These are phyloP conservation scores for Galaxias olidus DNA, from an alignment of 2,797 vertebrate genomes.

Conservation along the genomic window DNA sequence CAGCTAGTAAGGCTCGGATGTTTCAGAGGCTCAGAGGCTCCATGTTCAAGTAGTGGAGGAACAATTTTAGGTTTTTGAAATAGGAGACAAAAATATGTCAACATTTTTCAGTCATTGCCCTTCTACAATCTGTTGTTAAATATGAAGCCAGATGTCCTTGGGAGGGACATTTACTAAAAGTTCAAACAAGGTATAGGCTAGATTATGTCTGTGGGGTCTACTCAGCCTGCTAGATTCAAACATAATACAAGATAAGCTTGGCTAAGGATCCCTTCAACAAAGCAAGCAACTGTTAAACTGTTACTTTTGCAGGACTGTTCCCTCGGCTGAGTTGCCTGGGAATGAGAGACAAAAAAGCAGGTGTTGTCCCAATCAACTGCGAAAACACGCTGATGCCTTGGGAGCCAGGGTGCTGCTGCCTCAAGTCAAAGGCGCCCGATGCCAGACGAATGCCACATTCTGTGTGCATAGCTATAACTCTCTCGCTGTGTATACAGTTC, in stretches of 20 bases:
- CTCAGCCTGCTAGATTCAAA: conserved; percentile 23
- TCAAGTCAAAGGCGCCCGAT: conserved; percentile 42
- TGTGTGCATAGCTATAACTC: conserved; percentile 61
- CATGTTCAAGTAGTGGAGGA: too few species aligned
- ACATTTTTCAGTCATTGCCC: too few species aligned
- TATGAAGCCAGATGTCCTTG: too few species aligned
- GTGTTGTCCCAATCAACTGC: conserved; percentile 36
- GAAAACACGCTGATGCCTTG: conserved; percentile 37
- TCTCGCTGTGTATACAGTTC: conserved; percentile 37
- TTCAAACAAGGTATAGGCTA: conserved; percentile 30
- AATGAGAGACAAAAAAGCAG: conserved; percentile 33
- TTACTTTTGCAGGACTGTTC: conserved; percentile 33
- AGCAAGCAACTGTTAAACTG: conserved; percentile 17
- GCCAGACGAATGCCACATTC: conserved; percentile 65
- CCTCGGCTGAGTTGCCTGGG: conserved; percentile 5
- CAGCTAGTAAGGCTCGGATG: too few species aligned
- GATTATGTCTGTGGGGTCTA: conserved; percentile 18
- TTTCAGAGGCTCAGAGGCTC: too few species aligned
- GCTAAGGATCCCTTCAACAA: conserved; percentile 22
- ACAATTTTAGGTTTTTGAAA: too few species aligned
- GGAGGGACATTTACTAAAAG: conserved; percentile 24
- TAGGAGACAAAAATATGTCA: too few species aligned
- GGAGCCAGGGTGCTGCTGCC: conserved; percentile 27
- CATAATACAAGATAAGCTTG: conserved; percentile 4
- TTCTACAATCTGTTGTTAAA: too few species aligned